Evolutionary conservation across 2,113 vertebrate species (phyloP), one percentile per base, ranked within the genome.

Genomic region (Pungitius pungitius): DNA sequence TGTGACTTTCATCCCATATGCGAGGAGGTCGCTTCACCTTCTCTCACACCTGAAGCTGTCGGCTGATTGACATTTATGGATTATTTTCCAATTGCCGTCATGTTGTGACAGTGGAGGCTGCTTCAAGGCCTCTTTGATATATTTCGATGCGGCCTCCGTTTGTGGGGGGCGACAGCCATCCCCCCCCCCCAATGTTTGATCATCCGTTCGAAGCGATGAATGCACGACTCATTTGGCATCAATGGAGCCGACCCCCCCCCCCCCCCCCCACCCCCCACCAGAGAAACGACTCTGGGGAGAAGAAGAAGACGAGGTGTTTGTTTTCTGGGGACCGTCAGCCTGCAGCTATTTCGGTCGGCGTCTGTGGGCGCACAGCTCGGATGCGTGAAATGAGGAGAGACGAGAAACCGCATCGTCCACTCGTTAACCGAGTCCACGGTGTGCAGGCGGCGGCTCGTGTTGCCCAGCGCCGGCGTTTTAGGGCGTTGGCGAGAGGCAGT

Each of bases 301-400:
- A n/a, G 30, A 30, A 6, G 47, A 70, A 78, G 73, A 70, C 69
- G 39, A 55, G 30, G 74, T 51, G 81, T 83, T 84, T 83, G 85
- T 84, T 86, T 86, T 83, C 54, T 85, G 52, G 8, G 85, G 49
- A 73, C 80, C 72, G 71, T 88, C 85, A 81, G 82, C 78, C 43
- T 45, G 73, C 73, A 59, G 84, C 82, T 85, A 85, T 89, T 88
- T 83, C 77, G 55, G 82, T 75, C 47, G 0, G 58, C 7, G 9
- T 66, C 58, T 81, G 88, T 85, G 78, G 78, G 84, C 15, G 75
- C 60, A 54, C 59, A 24, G 73, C 78, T 86, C 84, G 54, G 39
- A 87, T 65, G 80, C 85, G 88, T 86, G 82, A 86, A 86, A 85
- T 80, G 79, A 84, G 82, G 75, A 67, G 69, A 81, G 79, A 13